Evolutionary conservation across 1,140 invertebrate species (phyloP), one percentile per base, ranked within the genome.

Genomic region (Sycophaga agraensis): DNA sequence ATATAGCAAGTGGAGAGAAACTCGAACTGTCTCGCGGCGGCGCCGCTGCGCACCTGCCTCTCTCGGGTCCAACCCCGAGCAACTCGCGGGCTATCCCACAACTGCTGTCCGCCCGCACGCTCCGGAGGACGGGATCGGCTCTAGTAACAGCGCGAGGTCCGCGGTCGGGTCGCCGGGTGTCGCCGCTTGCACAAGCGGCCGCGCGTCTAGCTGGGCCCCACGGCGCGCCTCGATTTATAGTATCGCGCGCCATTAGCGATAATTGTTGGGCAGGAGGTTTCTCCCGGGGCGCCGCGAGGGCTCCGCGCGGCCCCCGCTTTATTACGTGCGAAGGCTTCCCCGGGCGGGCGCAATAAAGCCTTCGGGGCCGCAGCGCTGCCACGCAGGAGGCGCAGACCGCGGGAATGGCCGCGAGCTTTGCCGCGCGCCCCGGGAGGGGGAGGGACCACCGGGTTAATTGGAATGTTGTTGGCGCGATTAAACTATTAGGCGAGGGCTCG

Each of bases 221-320:
- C 17, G 58, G 65, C 66, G 63, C 68, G 76, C 73, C 74, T 73
- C 75, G 76, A 79, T 78, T 79, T 80, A 78, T 79, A 79, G 74
- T 75, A 76, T 75, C 71, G 66, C 69, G 66, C 57, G 65, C 75
- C 68, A 79, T 78, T 80, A 80, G 74, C 73, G 74, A 77, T 80
- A 75, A 80, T 79, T 77, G 75, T 80, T 71, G 63, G 70, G 59
- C 68, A 69, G 51, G 28, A 4, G 28, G 28, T 31, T 31, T 31
- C 11, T 4, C 28, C 28, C 28, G 5, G 28, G 28, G 0, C 19
- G 21, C 21, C 11, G 40, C 62, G 55, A 63, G 28, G 43, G 28
- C 51, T 54, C n/a, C 14, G 48, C 59, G 3, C 42, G 11, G 0
- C 11, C n/a, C 11, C 45, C 17, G 67, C 68, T 77, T 78, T 78